Conservation (phyloP, 2,113 vertebrate species). For the Sorex fumeus region DNA sequence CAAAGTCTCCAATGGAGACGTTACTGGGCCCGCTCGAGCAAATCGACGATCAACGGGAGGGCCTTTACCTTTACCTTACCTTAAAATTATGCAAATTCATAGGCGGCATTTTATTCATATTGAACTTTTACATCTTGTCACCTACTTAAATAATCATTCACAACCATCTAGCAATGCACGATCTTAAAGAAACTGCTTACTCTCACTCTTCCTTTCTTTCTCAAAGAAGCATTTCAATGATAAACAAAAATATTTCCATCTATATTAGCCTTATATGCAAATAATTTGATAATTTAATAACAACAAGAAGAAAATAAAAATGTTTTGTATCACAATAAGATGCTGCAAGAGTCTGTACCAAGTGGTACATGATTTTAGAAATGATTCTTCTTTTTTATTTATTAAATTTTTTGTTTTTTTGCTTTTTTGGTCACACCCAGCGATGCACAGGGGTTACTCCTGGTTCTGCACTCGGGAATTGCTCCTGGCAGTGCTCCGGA, state of each 20-base stretch:
- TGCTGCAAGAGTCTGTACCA: no score
- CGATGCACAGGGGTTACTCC: no score
- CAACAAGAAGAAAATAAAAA: not conserved
- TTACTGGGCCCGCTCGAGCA: no score
- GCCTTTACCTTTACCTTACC: no score
- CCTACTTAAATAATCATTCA: not conserved
- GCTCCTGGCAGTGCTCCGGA: no score
- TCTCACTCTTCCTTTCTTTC: not conserved
- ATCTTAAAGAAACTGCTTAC: not conserved
- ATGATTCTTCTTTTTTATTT: not conserved
- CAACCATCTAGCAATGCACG: not conserved
- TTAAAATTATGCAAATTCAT: not conserved
- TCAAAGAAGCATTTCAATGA: not conserved
- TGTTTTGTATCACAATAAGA: not conserved
- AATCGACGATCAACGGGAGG: no score
- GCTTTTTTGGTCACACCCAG: no score
- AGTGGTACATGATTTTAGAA: not conserved
- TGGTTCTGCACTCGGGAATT: no score
- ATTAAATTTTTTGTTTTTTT: no score
- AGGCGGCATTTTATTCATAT: not conserved
- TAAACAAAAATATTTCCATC: not conserved
- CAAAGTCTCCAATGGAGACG: no score
- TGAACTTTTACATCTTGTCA: constrained; percentile 6
- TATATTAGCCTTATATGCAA: not conserved
- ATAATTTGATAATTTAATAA: not conserved